Evolutionary conservation across 2,888 invertebrate species (phyloP).

Genomic region (Folsomia candida): DNA sequence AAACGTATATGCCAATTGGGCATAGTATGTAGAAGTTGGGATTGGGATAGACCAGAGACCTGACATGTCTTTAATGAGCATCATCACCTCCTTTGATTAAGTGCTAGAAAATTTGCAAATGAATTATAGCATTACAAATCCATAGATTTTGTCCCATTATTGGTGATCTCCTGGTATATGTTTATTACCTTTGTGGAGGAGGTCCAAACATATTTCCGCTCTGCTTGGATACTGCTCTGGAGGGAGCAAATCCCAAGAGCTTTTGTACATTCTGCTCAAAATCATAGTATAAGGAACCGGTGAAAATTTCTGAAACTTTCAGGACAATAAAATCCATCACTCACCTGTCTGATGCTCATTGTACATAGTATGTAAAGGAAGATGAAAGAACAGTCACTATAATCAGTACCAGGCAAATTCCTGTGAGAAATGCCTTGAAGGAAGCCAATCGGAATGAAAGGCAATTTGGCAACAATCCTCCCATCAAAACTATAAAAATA

Average conservation of each 20-base stretch:
- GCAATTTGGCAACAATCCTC: constrained; percentile 92
- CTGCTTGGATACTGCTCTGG: constrained; percentile 93
- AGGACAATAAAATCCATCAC: too few relatives aligned
- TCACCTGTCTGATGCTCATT: constrained; percentile 90
- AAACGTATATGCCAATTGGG: too few relatives aligned
- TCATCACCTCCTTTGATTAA: too few relatives aligned
- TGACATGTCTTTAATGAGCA: too few relatives aligned
- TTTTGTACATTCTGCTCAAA: constrained; percentile 93
- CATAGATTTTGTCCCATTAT: background rate
- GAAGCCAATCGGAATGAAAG: constrained; percentile 94
- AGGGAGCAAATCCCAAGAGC: constrained; percentile 92
- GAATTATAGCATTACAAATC: too few relatives aligned
- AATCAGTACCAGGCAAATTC: constrained; percentile 93
- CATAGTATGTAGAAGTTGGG: too few relatives aligned
- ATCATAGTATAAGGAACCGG: constrained; percentile 5
- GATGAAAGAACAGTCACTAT: constrained; percentile 97
- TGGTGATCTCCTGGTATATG: background rate
- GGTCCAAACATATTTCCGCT: constrained; percentile 81
- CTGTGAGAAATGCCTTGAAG: constrained; percentile 95
- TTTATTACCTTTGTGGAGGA: constrained; percentile 58
- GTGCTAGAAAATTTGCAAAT: too few relatives aligned
- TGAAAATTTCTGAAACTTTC: too few relatives aligned
- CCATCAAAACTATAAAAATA: constrained; percentile 79
- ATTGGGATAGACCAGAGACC: too few relatives aligned
- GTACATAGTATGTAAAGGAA: constrained; percentile 98